A percentile compares a stretch with the other conserved stretches of the same genome.
These are phyloP conservation scores for Pachyrhynchus sulphureomaculatus DNA, from an alignment of 1,140 invertebrate species.

Conservation along the genomic window DNA sequence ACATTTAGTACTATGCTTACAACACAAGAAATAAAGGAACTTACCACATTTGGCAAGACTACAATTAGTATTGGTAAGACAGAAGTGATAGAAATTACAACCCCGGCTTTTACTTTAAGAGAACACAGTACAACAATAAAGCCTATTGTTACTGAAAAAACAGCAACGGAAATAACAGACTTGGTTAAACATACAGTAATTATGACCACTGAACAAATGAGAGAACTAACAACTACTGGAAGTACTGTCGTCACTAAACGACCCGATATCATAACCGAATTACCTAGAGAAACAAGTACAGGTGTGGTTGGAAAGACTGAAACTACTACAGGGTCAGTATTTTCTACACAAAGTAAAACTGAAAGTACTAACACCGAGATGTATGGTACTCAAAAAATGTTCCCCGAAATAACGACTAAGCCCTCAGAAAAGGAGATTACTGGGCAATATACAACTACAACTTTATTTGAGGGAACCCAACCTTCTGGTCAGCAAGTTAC, in stretches of 20 bases:
- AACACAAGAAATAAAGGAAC: slow-evolving; percentile 12
- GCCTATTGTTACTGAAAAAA: neutral
- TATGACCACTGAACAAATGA: slow-evolving; percentile 16
- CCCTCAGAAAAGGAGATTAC: no score
- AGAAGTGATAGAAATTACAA: slow-evolving; percentile 22
- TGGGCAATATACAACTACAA: slow-evolving; percentile 1
- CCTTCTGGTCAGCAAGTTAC: no score
- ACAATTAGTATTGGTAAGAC: slow-evolving; percentile 10
- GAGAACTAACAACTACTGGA: slow-evolving; percentile 18
- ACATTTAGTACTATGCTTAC: slow-evolving; percentile 25
- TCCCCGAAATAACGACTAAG: no score
- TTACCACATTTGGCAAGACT: slow-evolving; percentile 19
- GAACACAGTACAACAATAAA: neutral
- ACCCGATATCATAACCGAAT: neutral
- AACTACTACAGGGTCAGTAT: no score
- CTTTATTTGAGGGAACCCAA: neutral
- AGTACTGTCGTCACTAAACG: slow-evolving; percentile 4
- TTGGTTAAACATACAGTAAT: slow-evolving; percentile 8
- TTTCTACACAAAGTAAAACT: no score
- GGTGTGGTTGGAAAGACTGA: no score
- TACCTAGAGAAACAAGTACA: no score
- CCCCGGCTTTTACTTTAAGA: slow-evolving; percentile 1
- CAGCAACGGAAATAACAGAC: neutral
- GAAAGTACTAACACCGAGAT: no score
- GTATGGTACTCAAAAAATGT: no score